Evolutionary conservation across 1,140 invertebrate species (phyloP), one percentile per base, ranked within the genome.

Genomic region (Anadara kagoshimensis): DNA sequence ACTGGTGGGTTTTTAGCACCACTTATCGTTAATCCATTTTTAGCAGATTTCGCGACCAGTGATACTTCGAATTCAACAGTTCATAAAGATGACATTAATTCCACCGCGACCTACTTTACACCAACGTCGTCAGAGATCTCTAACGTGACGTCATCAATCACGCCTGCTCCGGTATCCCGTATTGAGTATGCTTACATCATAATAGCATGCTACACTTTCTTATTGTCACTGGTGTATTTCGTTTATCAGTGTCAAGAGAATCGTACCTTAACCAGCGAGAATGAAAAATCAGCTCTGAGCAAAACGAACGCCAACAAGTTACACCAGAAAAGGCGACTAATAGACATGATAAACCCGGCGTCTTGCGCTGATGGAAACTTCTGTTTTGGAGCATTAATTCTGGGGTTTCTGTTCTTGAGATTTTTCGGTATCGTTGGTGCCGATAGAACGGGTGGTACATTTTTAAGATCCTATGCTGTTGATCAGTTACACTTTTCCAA

Each of bases 401-500:
- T 63, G 18, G 41, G 43, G 1, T 8, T 44, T 20, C 45, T 63
- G 45, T 63, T 63, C 22, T 22, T 63, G 41, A 63, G 45, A 63
- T 63, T 44, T 47, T 63, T 63, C 16, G 41, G 43, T 0, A 26
- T 45, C n/a, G 22, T 22, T 22, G 61, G 36, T 8, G 14, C 12
- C 45, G 61, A 63, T 41, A 20, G 61, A 49, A n/a, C 29, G 26
- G 26, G 16, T 5, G 47, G 45, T 8, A 66, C 63, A 16, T 66
- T 66, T 18, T 29, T 66, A 18, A 29, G 49, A 18, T 66, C 63
- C 11, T 66, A 53, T 22, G 47, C 63, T 10, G 43, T 66, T 20
- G 63, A 66, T 26, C 63, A 66, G 16, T 41, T 66, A 1, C 12
- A 54, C 5, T 66, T 66, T 26, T 36, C 14, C 11, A 66, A 54